Evolutionary conservation across 2,113 vertebrate genomes (phyloP).

Genomic region (Picathartes gymnocephalus): DNA sequence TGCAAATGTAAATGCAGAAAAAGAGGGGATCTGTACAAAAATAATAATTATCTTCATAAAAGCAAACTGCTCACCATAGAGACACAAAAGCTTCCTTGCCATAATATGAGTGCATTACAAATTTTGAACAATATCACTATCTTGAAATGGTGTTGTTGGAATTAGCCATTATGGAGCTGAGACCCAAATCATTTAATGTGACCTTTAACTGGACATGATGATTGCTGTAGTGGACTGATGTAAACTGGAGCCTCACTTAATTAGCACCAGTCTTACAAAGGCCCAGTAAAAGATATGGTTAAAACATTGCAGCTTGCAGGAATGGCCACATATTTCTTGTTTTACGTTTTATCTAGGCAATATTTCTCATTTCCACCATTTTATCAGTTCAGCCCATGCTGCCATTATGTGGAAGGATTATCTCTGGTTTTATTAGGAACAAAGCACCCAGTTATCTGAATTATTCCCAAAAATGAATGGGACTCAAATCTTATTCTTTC

Average conservation of each 20-base stretch:
- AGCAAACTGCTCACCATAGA: not conserved
- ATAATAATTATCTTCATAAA: not conserved
- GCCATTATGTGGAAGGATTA: not conserved
- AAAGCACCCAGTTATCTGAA: not conserved
- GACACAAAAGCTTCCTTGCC: not conserved
- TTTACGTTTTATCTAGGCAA: not conserved
- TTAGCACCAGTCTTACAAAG: not conserved
- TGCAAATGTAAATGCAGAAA: not conserved
- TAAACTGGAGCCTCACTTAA: not conserved
- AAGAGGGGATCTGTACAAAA: not conserved
- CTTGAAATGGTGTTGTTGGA: not conserved
- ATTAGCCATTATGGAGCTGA: not conserved
- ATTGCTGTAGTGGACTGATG: not conserved
- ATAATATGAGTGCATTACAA: not conserved
- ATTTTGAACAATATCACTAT: not conserved
- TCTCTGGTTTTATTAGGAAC: not conserved
- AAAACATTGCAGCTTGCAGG: not conserved
- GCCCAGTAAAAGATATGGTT: not conserved
- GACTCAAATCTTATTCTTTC: not conserved
- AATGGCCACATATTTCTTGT: not conserved
- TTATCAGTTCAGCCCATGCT: not conserved
- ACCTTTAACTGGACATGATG: not conserved
- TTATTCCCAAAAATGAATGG: not conserved
- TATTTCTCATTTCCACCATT: not conserved
- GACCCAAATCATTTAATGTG: not conserved